Evolutionary conservation across 2,797 vertebrate genomes (phyloP).

Genomic region (Chrysocyon brachyurus): DNA sequence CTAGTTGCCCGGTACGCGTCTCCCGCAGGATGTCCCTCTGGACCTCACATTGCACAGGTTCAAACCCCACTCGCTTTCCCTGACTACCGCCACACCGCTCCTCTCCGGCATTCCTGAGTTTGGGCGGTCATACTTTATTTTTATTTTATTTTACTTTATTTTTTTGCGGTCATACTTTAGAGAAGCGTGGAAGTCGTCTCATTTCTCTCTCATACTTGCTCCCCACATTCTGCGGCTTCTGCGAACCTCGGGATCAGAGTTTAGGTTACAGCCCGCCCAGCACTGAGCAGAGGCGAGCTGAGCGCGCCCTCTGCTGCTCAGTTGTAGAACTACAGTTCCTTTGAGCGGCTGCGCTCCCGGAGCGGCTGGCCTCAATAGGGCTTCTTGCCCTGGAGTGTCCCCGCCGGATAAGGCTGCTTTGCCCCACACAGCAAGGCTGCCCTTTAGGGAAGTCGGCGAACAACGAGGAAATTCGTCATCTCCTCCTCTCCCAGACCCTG

Average conservation of each 20-base stretch:
- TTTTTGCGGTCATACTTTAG: not conserved
- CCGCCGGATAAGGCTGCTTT: not conserved
- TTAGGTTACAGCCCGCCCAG: not conserved
- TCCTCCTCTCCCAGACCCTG: not conserved
- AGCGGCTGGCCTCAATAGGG: not conserved
- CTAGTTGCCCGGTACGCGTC: too few species aligned
- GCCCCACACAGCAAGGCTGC: not conserved
- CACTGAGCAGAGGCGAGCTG: not conserved
- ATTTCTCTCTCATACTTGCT: not conserved
- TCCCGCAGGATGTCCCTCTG: not conserved
- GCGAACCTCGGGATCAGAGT: not conserved
- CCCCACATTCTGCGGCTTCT: not conserved
- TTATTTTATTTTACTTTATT: too few species aligned
- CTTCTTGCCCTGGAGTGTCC: not conserved
- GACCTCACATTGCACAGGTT: not conserved
- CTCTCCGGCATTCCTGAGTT: not conserved
- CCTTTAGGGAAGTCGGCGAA: not conserved
- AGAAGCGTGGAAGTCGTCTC: not conserved
- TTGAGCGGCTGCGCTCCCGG: rapidly evolving
- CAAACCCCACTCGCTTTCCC: not conserved
- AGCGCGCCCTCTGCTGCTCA: slow-evolving; percentile 37
- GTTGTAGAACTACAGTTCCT: slow-evolving; percentile 8
- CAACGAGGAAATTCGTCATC: not conserved
- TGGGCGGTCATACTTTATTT: not conserved
- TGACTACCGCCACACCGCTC: not conserved